Percentiles rank a stretch among this genome's conserved stretches.
Evolutionary conservation across 2,888 invertebrate genomes (phyloP).

Genomic region (Neoscelio sp.): DNA sequence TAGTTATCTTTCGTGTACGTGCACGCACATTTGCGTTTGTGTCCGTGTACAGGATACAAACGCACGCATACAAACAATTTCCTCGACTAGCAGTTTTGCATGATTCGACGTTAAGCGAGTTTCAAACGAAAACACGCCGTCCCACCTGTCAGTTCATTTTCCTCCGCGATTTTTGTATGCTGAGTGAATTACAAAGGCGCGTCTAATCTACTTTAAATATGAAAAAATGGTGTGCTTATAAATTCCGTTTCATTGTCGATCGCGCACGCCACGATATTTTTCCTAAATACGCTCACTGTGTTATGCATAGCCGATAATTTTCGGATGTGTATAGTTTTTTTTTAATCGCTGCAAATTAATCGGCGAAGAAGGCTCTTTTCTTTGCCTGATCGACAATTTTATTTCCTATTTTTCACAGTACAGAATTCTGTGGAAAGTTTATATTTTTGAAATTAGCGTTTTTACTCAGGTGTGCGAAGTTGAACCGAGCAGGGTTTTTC

Average conservation of each 20-base stretch:
- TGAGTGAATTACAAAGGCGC: constrained; percentile 63
- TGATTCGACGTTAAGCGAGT: constrained; percentile 64
- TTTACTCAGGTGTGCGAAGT: constrained; percentile 16
- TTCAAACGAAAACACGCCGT: constrained; percentile 60
- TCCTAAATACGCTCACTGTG: constrained; percentile 36
- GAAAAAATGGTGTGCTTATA: constrained; percentile 50
- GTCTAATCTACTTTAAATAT: constrained; percentile 66
- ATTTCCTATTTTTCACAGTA: constrained; percentile 45
- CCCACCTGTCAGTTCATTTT: constrained; percentile 58
- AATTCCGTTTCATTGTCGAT: constrained; percentile 52
- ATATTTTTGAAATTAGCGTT: constrained; percentile 50
- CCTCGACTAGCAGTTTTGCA: constrained; percentile 37
- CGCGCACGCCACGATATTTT: constrained; percentile 20
- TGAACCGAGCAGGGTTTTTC: constrained; percentile 22
- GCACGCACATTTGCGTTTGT: constrained; percentile 20
- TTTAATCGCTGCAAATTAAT: constrained; percentile 52
- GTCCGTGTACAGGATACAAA: background rate
- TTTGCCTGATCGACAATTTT: constrained; percentile 36
- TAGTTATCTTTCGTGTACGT: constrained; percentile 63
- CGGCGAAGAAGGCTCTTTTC: constrained; percentile 43
- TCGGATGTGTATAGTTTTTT: constrained; percentile 14
- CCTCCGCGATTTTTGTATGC: constrained; percentile 58
- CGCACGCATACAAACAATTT: constrained; percentile 9
- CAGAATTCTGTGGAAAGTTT: too few species aligned
- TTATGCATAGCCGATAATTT: constrained; percentile 35